Conservation (phyloP, 2,113 vertebrate genomes). For the Xyliphius kryptos region DNA sequence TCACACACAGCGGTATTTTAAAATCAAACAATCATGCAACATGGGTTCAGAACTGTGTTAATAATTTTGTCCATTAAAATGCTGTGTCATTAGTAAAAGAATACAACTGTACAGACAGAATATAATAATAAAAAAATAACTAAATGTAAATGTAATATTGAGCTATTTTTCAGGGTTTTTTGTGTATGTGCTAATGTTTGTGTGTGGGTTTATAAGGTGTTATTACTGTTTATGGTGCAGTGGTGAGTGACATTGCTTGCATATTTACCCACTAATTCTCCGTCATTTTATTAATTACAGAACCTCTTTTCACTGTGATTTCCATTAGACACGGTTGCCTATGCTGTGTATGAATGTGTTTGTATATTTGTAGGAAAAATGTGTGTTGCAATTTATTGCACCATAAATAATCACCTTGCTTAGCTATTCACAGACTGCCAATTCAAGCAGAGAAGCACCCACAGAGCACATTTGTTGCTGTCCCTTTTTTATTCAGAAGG, state of each 20-base stretch:
- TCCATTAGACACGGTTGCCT: neutral
- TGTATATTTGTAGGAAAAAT: neutral
- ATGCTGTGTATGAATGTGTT: neutral
- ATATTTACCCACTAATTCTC: slow-evolving; percentile 41
- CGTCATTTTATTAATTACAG: slow-evolving; percentile 48
- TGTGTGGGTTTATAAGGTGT: neutral
- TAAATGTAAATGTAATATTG: too few relatives aligned
- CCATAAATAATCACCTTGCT: slow-evolving; percentile 47
- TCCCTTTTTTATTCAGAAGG: slow-evolving; percentile 34
- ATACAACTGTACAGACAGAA: too few relatives aligned
- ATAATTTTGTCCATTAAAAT: too few relatives aligned
- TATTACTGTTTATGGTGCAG: neutral
- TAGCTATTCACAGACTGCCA: slow-evolving; percentile 32
- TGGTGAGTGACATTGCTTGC: slow-evolving; percentile 6
- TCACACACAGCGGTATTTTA: too few relatives aligned
- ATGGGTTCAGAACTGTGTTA: too few relatives aligned
- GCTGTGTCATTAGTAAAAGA: too few relatives aligned
- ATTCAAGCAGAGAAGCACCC: slow-evolving; percentile 38
- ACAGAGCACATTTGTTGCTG: slow-evolving; percentile 40
- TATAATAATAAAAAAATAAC: too few relatives aligned
- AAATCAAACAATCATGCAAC: too few relatives aligned
- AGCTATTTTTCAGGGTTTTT: too few relatives aligned
- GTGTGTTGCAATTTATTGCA: slow-evolving; percentile 23
- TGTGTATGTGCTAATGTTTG: too few relatives aligned
- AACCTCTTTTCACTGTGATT: slow-evolving; percentile 11